These are phyloP conservation scores for Dryoscopus gambensis DNA, from an alignment of 2,113 vertebrate genomes.

Conservation along the genomic window DNA sequence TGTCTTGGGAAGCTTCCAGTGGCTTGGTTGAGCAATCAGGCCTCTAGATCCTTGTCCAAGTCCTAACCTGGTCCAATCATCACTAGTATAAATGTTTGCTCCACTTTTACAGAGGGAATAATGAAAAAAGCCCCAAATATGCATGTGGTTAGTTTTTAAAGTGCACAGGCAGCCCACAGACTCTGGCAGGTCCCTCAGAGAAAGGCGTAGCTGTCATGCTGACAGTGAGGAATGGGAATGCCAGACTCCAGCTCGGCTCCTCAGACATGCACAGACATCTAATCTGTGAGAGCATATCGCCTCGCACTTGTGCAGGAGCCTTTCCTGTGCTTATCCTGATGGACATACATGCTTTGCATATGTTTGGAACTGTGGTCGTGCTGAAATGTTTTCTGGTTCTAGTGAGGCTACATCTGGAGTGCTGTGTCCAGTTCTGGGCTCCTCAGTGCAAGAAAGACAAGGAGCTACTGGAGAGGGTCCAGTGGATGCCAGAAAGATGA, in stretches of 20 bases:
- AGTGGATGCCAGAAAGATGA: background rate
- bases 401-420: background rate
- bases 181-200: background rate
- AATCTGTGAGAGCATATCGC: background rate
- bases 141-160: background rate
- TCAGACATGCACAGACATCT: background rate
- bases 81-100: background rate
- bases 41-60: slow-evolving; percentile 35
- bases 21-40: slow-evolving; percentile 2
- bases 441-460: background rate
- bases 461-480: background rate
- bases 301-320: background rate
- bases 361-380: background rate
- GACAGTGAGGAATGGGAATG: background rate
- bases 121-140: background rate
- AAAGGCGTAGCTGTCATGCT: background rate
- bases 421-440: background rate
- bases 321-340: background rate
- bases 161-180: background rate
- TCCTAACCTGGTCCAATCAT: slow-evolving; percentile 4
- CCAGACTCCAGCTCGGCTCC: background rate
- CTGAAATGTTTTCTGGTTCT: background rate
- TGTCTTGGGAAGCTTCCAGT: slow-evolving; percentile 49
- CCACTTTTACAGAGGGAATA: background rate
- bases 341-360: background rate